Evolutionary conservation across 2,113 vertebrate genomes (phyloP).

Genomic region (Sinocyclocheilus rhinocerous): DNA sequence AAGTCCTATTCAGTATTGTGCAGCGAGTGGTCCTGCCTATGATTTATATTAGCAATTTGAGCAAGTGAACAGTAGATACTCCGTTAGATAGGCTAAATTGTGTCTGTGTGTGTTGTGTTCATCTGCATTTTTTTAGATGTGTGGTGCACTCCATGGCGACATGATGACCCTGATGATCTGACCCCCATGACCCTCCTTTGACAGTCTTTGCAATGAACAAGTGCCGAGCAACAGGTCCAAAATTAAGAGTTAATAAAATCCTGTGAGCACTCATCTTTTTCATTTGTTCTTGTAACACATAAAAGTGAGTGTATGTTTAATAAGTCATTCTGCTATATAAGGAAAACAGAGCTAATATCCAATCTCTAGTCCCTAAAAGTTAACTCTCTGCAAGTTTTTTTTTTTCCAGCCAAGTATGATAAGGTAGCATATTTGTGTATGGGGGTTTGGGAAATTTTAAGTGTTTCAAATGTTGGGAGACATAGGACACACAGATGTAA

Average conservation of each 20-base stretch:
- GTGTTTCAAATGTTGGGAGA: background rate
- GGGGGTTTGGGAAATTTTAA: background rate
- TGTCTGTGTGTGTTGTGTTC: slow-evolving; percentile 46
- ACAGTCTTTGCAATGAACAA: slow-evolving; percentile 15
- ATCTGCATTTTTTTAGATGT: slow-evolving; percentile 53
- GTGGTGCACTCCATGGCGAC: slow-evolving; percentile 53
- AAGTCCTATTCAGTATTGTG: background rate
- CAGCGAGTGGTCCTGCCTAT: background rate
- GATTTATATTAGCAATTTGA: background rate
- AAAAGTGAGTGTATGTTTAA: background rate
- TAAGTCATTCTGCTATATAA: background rate
- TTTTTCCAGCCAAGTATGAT: background rate
- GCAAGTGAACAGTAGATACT: background rate
- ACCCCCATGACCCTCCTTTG: slow-evolving; percentile 53
- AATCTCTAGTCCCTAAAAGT: background rate
- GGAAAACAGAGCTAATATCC: background rate
- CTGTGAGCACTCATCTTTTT: background rate
- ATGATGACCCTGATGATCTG: slow-evolving; percentile 53
- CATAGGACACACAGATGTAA: background rate
- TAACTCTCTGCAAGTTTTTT: background rate
- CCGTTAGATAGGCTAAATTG: slow-evolving; percentile 57
- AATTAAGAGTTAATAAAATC: background rate
- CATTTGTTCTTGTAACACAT: background rate
- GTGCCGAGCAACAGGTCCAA: background rate
- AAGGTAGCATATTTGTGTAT: background rate